These are phyloP conservation scores for Gerris lacustris DNA, from an alignment of 2,888 invertebrate species.

Conservation along the genomic window DNA sequence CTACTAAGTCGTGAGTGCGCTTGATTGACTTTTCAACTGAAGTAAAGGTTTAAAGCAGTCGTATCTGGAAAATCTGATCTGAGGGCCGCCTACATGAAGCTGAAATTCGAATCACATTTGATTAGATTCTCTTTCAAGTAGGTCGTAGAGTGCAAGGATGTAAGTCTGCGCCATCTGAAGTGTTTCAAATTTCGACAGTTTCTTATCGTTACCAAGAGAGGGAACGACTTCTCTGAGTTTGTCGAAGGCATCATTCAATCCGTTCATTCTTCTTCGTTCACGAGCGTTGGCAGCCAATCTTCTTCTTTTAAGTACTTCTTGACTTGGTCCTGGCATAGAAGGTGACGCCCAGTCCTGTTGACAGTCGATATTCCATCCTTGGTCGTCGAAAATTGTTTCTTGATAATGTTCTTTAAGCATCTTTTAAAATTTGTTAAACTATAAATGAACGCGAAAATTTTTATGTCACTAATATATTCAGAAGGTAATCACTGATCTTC, in stretches of 20 bases:
- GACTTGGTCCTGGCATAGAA: conserved; percentile 25
- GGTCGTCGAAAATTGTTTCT: neutral
- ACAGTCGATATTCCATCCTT: neutral
- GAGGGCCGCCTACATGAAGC: too few relatives aligned
- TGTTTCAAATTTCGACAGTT: conserved; percentile 64
- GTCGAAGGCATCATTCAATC: conserved; percentile 62
- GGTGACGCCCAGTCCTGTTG: neutral
- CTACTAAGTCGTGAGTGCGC: too few relatives aligned
- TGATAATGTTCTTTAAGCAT: too few relatives aligned
- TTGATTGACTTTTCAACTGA: too few relatives aligned
- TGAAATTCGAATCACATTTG: neutral
- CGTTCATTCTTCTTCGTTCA: conserved; percentile 61
- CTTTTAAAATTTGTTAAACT: too few relatives aligned
- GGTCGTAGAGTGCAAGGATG: conserved; percentile 54
- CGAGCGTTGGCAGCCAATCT: conserved; percentile 61
- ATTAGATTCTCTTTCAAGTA: conserved; percentile 39
- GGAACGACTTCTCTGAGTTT: conserved; percentile 58
- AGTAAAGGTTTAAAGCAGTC: too few relatives aligned
- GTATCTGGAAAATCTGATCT: too few relatives aligned
- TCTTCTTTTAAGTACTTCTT: conserved; percentile 44
- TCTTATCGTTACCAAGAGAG: conserved; percentile 54
- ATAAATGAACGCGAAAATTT: too few relatives aligned
- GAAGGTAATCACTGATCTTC: too few relatives aligned
- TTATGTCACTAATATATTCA: too few relatives aligned
- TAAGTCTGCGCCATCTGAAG: conserved; percentile 69